Percentiles rank a stretch among this genome's conserved stretches.
These are phyloP conservation scores for Drosophila infuscata DNA, from an alignment of 2,888 invertebrate genomes.

Conservation along the genomic window DNA sequence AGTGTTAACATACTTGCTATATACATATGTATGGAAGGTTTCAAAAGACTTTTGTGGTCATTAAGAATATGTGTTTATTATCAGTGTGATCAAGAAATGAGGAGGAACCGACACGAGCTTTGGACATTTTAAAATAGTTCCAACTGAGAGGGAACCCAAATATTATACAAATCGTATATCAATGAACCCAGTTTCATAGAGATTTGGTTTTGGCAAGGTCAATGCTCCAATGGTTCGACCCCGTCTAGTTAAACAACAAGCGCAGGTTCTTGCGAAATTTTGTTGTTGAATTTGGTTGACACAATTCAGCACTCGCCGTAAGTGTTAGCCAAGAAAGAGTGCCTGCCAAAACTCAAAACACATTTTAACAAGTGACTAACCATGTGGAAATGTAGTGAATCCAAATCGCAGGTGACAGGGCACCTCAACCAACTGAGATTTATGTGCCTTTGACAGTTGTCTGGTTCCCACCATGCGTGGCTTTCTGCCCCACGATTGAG, in stretches of 20 bases:
- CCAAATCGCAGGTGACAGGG: constrained; percentile 25
- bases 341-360: constrained; percentile 18
- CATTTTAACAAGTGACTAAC: constrained; percentile 72
- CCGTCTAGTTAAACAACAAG: constrained; percentile 3
- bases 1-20: constrained; percentile 6
- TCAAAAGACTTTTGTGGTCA: constrained; percentile 5
- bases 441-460: constrained; percentile 50
- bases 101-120: not conserved
- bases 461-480: constrained; percentile 19
- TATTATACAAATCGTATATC: constrained; percentile 48
- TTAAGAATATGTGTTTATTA: not conserved
- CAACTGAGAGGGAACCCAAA: not conserved
- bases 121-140: not conserved
- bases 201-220: constrained; percentile 46
- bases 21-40: constrained; percentile 2
- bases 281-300: constrained; percentile 57
- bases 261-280: constrained; percentile 32
- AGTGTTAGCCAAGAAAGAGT: constrained; percentile 33
- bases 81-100: not conserved
- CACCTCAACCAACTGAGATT: constrained; percentile 44
- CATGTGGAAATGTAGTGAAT: constrained; percentile 73
- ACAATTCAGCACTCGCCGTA: constrained; percentile 54
- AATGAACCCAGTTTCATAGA: constrained; percentile 31
- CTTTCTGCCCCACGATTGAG: not conserved
- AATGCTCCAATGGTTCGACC: constrained; percentile 41